Base-by-base conservation (phyloP, 2,797 vertebrate genomes). In the Fistularia tabacaria region DNA sequence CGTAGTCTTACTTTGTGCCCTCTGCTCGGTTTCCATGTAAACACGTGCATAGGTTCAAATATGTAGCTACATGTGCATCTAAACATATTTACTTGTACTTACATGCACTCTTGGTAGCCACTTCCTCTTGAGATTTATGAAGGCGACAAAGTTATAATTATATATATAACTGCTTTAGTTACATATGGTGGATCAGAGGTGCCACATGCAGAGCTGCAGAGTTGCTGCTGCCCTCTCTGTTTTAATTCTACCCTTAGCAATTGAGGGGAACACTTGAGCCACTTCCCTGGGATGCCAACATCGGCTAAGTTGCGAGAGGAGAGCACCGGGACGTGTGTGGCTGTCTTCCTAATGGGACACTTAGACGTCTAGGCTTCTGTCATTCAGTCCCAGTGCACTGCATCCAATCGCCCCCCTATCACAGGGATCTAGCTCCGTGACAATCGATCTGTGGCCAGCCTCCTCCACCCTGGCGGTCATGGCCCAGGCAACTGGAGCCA, bases 381-480 rank as follows among this genome's bases (percentile, higher is more conserved):
- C 74, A 82, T 80, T 85, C 78, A 75, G 85, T 89, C 75, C 89
- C 88, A 88, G 83, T 54, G 81, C 80, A 84, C 81, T 69, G 81
- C 79, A 88, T 87, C 87, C 82, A 89, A 90, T 90, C 68, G 62
- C 83, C 76, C 73, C 76, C 81, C 76, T 75, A 83, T 77, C 71
- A 66, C 81, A 74, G 82, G 68, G 70, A 85, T 86, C 72, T 78
- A 85, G 84, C 81, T 84, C 79, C 64, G 47, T 65, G 59, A 64
- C 65, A 64, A 89, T 92, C 88, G 91, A 92, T 93, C 86, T 93
- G 90, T 74, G 90, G 89, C 87, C 80, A 84, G 85, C 85, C 72
- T 88, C 81, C 84, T 86, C 73, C 76, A 78, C 79, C 74, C 79
- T 61, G 84, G 86, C 74, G 85, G 86, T 83, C 84, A 70, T 70